Conservation (phyloP, 1,140 invertebrate genomes). For the Drosophila tristis region DNA sequence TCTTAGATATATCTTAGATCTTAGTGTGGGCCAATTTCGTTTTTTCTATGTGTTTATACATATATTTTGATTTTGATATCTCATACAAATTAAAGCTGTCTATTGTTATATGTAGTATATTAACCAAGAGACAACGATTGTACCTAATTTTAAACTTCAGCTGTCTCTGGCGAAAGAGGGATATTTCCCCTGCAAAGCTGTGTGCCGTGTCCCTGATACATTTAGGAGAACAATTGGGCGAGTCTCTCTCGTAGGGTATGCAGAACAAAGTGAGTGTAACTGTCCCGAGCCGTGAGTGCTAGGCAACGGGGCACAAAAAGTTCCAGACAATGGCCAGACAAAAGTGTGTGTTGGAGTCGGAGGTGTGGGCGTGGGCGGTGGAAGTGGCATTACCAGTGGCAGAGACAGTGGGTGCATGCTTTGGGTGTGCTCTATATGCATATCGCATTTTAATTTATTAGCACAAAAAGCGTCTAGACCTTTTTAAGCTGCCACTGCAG, state of each 20-base stretch:
- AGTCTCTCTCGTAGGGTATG: constrained; percentile 10
- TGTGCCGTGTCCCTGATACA: no score
- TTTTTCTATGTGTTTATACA: neutral
- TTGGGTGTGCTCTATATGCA: constrained; percentile 63
- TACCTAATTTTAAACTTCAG: neutral
- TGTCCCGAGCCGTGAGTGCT: constrained; percentile 33
- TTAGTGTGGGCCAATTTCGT: no score
- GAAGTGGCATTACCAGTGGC: neutral
- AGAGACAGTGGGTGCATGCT: constrained; percentile 42
- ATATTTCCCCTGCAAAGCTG: no score
- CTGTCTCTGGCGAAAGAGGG: no score
- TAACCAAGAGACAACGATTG: no score
- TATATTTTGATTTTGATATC: no score
- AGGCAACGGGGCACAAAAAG: constrained; percentile 60
- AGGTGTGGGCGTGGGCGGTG: constrained; percentile 22
- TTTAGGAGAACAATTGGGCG: neutral
- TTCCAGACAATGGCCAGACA: constrained; percentile 70
- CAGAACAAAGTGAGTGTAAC: constrained; percentile 39
- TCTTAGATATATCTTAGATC: no score
- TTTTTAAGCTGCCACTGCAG: constrained; percentile 70
- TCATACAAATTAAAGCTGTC: no score
- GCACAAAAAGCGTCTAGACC: constrained; percentile 81
- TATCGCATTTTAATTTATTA: constrained; percentile 83
- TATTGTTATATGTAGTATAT: no score
- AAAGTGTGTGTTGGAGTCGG: constrained; percentile 22